Evolutionary conservation across 2,113 vertebrate species (phyloP).

Genomic region (Gallinago jamesoni): DNA sequence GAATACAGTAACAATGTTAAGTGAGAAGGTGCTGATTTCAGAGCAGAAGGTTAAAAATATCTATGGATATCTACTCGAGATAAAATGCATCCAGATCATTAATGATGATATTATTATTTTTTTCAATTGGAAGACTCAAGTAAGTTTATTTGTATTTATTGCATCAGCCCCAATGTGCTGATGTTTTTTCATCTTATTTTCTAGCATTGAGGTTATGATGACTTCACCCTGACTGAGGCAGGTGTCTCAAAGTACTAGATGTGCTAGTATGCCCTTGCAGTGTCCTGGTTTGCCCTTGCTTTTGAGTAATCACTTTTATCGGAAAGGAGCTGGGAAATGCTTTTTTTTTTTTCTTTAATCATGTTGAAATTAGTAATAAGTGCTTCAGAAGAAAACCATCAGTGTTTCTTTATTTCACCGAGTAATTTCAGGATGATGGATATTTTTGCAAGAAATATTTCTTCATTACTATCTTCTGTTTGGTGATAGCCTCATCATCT

Average conservation of each 20-base stretch:
- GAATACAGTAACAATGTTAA: not conserved
- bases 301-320: not conserved
- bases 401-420: not conserved
- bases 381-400: not conserved
- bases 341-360: not conserved
- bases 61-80: not conserved
- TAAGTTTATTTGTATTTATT: not conserved
- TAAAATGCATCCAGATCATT: not conserved
- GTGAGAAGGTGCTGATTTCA: not conserved
- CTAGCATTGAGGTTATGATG: not conserved
- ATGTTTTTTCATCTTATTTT: not conserved
- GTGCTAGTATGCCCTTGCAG: not conserved
- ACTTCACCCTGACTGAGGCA: not conserved
- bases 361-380: not conserved
- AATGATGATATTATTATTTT: not conserved
- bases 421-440: not conserved
- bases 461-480: not conserved
- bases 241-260: not conserved
- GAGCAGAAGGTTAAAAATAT: not conserved
- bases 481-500: not conserved
- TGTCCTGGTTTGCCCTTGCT: not conserved
- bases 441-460: constrained; percentile 7
- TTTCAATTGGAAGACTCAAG: not conserved
- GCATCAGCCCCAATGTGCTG: not conserved
- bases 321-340: not conserved